phyloP scores from a whole-genome alignment of 2,797 vertebrate species.

The Diglossa cyanea region DNA sequence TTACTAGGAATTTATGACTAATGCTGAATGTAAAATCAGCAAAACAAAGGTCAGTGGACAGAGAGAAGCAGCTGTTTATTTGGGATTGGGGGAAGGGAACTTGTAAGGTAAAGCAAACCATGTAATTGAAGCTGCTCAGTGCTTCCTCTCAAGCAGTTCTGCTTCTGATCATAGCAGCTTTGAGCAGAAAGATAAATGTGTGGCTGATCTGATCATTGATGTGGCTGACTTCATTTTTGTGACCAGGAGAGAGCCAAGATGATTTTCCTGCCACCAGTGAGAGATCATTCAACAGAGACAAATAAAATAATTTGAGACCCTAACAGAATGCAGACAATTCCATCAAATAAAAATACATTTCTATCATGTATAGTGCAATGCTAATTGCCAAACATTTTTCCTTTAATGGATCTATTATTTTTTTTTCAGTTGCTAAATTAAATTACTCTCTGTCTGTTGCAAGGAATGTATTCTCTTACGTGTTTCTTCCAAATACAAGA shows the following conservation, averaged over 20 bases:
- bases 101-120: background rate
- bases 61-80: background rate
- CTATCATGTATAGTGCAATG: background rate
- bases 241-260: background rate
- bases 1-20: background rate
- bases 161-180: background rate
- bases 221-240: background rate
- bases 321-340: background rate
- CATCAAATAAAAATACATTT: background rate
- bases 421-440: background rate
- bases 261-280: background rate
- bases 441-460: background rate
- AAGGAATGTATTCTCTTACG: background rate
- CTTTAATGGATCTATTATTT: background rate
- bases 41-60: background rate
- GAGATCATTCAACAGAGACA: background rate
- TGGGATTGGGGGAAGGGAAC: background rate
- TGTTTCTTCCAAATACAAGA: background rate
- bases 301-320: background rate
- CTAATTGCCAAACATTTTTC: background rate
- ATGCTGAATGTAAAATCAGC: background rate
- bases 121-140: background rate
- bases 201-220: background rate
- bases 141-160: background rate
- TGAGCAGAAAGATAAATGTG: background rate